Percentiles rank a stretch among this genome's conserved stretches.
Conservation (phyloP, 2,888 invertebrate species). For the Acronicta leporina region DNA sequence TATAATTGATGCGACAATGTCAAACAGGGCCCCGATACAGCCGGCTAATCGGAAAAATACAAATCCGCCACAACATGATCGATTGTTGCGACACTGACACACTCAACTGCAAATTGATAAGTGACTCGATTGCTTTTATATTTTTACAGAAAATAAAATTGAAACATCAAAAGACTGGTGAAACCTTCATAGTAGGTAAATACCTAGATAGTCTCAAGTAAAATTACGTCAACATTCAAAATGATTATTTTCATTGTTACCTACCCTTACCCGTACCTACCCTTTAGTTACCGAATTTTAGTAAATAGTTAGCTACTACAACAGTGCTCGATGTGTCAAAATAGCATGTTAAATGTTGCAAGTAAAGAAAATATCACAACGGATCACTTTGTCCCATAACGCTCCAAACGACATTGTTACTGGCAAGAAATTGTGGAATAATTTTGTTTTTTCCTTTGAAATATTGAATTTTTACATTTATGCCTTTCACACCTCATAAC, state of each 20-base stretch:
- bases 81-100: slow-evolving; percentile 71
- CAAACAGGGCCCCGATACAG: slow-evolving; percentile 82
- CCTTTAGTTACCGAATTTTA: too few species aligned
- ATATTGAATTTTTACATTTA: slow-evolving; percentile 89
- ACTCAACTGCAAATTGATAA: slow-evolving; percentile 56
- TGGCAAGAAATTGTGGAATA: slow-evolving; percentile 76
- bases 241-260: too few species aligned
- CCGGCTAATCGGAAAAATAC: slow-evolving; percentile 86
- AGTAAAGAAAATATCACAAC: slow-evolving; percentile 45
- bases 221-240: too few species aligned
- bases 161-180: slow-evolving; percentile 3
- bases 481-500: slow-evolving; percentile 89
- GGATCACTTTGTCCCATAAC: slow-evolving; percentile 50
- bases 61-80: slow-evolving; percentile 84
- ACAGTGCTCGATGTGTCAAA: neutral
- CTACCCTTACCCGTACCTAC: too few species aligned
- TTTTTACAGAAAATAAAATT: slow-evolving; percentile 39
- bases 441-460: slow-evolving; percentile 79
- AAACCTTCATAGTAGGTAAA: neutral
- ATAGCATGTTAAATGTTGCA: slow-evolving; percentile 38
- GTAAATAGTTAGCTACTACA: neutral
- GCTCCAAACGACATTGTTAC: slow-evolving; percentile 73
- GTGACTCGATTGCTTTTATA: slow-evolving; percentile 43
- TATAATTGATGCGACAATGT: slow-evolving; percentile 89
- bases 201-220: too few species aligned